Evolutionary conservation across 2,113 vertebrate species (phyloP), one percentile per base, ranked within the genome.

Genomic region (Boleophthalmus pectinirostris): DNA sequence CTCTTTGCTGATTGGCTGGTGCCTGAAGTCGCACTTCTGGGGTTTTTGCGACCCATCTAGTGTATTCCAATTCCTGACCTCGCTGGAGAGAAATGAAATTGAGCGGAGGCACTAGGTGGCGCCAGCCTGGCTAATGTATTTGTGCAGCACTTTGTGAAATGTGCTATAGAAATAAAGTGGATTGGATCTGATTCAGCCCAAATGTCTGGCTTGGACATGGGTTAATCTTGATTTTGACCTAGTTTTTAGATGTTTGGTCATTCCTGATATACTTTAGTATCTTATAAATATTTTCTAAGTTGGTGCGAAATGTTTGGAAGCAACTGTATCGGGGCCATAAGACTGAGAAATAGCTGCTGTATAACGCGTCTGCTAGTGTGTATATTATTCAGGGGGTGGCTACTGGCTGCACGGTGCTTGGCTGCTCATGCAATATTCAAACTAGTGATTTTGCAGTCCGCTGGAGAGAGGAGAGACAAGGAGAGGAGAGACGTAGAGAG

Each of bases 361-460:
- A 57, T 56, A 81, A 87, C 82, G 79, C 85, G 77, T 85, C 80
- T 70, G 79, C 57, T 29, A 80, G 78, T 74, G 78, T 72, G 43
- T 73, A 56, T 74, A 77, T 89, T 83, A 81, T 87, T 89, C 83
- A 82, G 83, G 21, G 25, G 60, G 56, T 14, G 80, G 79, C 84
- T 64, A 72, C 29, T 29, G 29, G 29, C 29, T 29, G 29, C 83
- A 71, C 68, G 51, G 73, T 3, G 74, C 81, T 90, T 84, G 82
- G 85, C 85, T 74, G 85, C 86, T 90, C 90, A 92, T 90, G 80
- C 80, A 92, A 90, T 90, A 92, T 92, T 90, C 89, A 92, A 80
- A 68, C 67, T 16, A 18, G 74, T 83, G 88, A 87, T 90, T 91
- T 81, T 78, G 79, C 63, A 56, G 68, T 78, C 83, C 86, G 69